Evolutionary conservation across 1,140 invertebrate genomes (phyloP).

Genomic region (Tribolium madens): DNA sequence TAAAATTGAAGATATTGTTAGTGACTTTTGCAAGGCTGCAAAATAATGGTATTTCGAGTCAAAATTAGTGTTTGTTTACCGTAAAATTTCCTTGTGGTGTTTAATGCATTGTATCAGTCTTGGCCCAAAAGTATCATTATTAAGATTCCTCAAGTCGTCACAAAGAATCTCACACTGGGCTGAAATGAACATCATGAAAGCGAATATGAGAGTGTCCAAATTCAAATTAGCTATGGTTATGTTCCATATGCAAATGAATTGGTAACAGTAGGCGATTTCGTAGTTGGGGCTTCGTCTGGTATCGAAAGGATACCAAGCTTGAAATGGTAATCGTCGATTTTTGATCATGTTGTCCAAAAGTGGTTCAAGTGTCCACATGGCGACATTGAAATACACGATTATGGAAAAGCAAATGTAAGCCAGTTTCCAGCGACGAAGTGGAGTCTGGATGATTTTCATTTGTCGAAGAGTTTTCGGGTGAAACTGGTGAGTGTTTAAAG

Average conservation of each 20-base stretch:
- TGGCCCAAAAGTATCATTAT: background rate
- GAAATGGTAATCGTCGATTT: constrained; percentile 2
- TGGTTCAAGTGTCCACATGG: background rate
- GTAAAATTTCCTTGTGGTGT: constrained; percentile 1
- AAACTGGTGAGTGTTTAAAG: background rate
- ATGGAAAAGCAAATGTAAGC: background rate
- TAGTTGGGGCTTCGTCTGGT: background rate
- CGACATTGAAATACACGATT: background rate
- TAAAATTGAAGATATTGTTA: background rate
- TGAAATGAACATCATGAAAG: constrained; percentile 7
- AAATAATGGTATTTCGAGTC: background rate
- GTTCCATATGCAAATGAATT: constrained; percentile 3
- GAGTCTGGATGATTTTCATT: background rate
- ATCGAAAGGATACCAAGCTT: constrained; percentile 21
- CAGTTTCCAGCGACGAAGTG: background rate
- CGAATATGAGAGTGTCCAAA: background rate
- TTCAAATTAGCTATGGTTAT: constrained; percentile 6
- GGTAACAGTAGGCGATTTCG: constrained; percentile 10
- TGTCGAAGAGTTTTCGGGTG: background rate
- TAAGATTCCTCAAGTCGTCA: background rate
- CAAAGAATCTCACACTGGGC: constrained; percentile 19
- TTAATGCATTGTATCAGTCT: background rate
- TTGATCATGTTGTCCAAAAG: background rate
- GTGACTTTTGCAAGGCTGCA: background rate
- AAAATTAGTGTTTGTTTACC: background rate